These are phyloP conservation scores for Malurus alboscapulatus DNA, from an alignment of 2,113 vertebrate genomes.

Conservation along the genomic window DNA sequence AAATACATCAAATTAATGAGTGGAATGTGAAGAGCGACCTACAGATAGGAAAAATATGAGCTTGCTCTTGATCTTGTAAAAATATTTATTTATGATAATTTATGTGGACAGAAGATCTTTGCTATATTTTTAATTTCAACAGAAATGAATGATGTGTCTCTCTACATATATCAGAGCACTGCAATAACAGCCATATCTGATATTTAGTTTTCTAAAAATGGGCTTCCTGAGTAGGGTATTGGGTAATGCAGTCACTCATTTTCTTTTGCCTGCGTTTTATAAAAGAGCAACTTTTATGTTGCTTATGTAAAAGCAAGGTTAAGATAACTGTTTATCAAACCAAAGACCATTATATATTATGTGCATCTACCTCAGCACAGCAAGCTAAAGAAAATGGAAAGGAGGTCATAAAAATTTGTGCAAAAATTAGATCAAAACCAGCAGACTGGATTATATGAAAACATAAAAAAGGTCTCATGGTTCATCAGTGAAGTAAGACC, in stretches of 20 bases:
- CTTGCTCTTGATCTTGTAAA: neutral
- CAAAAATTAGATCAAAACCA: neutral
- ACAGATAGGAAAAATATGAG: neutral
- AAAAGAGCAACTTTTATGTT: neutral
- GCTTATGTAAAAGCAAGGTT: neutral
- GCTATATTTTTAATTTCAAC: neutral
- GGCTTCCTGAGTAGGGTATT: neutral
- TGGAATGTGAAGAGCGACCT: neutral
- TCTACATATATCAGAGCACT: neutral
- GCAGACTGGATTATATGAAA: neutral
- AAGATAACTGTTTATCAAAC: neutral
- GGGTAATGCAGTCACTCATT: neutral
- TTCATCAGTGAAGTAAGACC: neutral
- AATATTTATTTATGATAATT: slow-evolving; percentile 24
- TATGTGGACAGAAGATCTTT: neutral
- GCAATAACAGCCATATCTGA: neutral
- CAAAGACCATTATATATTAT: neutral
- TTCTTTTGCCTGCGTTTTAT: neutral
- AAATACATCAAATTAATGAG: neutral
- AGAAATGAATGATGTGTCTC: neutral
- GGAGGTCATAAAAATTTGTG: neutral
- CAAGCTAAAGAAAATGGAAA: neutral
- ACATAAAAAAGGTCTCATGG: neutral
- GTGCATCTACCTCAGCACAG: neutral
- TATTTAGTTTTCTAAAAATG: neutral